Evolutionary conservation across 2,113 vertebrate genomes (phyloP), one percentile per base, ranked within the genome.

Genomic region (Sander vitreus): DNA sequence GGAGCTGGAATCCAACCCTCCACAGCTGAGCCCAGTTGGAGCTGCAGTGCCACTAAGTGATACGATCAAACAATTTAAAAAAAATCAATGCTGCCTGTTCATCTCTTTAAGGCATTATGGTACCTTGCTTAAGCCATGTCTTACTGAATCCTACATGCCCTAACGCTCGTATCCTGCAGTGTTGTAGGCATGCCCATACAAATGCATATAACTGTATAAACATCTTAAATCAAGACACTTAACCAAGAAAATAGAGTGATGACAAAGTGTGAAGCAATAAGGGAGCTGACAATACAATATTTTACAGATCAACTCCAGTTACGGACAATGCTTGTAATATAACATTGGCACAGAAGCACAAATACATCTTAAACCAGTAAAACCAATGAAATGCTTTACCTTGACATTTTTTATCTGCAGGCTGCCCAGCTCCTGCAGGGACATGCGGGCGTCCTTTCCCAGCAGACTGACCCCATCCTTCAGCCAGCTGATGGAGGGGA

Each of bases 381-480:
- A 19, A 58, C 3, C 4, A 59, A 30, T 65, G 3, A 69, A 25
- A 33, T 27, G 5, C 91, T 94, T 94, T 90, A 99, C 98, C 95
- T 96, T 94, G 85, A 98, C 86, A 21, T 92, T 96, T 93, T 97
- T 99, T 91, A 99, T 99, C 92, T 99, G 98, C 51, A 99, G 92
- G 0, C 97, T 98, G 19, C 98, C 98, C 89, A 97, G 95, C 47
- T 98, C 98, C 90, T 97, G 97, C 45, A 99, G 96, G 8, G 96
- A 97, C 80, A 96, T 96, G 59, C 98, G 96, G 19, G 97, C 80
- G 88, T 99, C 98, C 94, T 97, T 97, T 47, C 96, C 96, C 91
- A 99, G 95, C 80, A 99, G 97, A 88, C 96, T 97, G 90, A 97
- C 95, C 33, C 98, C 98, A 51, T 99, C 98, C 90, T 99, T 99